Evolutionary conservation across 2,888 invertebrate species (phyloP).

Genomic region (Athalia cordata): DNA sequence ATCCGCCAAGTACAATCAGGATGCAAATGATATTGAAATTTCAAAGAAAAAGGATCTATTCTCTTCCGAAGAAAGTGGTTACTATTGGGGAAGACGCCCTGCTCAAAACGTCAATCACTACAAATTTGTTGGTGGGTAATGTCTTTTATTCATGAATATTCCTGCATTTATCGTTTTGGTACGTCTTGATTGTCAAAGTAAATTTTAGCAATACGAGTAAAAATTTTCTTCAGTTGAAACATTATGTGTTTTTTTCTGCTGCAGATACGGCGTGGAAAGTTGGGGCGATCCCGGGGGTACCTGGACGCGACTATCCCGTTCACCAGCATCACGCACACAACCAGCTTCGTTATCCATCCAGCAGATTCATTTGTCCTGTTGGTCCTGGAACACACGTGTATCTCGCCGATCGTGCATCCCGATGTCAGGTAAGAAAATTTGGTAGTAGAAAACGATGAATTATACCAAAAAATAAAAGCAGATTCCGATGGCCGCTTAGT

Average conservation of each 20-base stretch:
- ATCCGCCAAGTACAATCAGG: constrained; percentile 50
- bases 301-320: constrained; percentile 64
- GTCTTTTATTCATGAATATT: too few species aligned
- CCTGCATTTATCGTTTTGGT: too few species aligned
- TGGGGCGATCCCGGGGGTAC: constrained; percentile 63
- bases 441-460: constrained; percentile 7
- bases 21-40: constrained; percentile 46
- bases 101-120: constrained; percentile 50
- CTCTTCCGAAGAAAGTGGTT: constrained; percentile 36
- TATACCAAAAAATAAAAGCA: background rate
- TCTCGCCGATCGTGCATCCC: constrained; percentile 62
- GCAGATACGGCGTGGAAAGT: constrained; percentile 52
- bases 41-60: constrained; percentile 47
- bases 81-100: constrained; percentile 49
- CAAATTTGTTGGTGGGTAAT: constrained; percentile 50
- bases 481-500: constrained; percentile 10
- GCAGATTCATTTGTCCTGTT: constrained; percentile 59
- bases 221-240: constrained; percentile 3
- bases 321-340: constrained; percentile 55
- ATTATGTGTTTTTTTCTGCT: constrained; percentile 29
- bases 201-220: background rate
- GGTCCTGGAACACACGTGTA: constrained; percentile 58
- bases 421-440: constrained; percentile 63
- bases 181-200: too few species aligned
- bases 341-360: constrained; percentile 51